phyloP scores from a whole-genome alignment of 92 coral and sea anemone species.

The Nematostella vectensis region DNA sequence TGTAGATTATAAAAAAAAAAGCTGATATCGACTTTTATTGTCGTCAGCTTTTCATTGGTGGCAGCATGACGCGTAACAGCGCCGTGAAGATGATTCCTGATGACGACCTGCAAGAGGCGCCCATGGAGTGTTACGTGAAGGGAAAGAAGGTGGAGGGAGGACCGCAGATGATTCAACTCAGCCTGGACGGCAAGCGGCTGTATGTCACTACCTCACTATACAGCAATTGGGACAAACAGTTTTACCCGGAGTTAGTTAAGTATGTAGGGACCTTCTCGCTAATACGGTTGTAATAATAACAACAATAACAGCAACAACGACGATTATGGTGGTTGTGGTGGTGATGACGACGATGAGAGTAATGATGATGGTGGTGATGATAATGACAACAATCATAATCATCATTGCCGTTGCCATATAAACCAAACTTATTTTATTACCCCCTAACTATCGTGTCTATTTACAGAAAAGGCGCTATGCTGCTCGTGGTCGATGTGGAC shows the following conservation, averaged over 20 bases:
- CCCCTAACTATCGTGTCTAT: not conserved
- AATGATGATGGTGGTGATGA: too few relatives aligned
- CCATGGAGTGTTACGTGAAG: conserved; percentile 65
- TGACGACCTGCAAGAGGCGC: conserved; percentile 76
- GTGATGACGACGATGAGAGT: too few relatives aligned
- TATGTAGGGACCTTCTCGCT: conserved; percentile 25
- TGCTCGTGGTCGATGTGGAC: conserved; percentile 76
- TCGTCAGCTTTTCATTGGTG: conserved; percentile 88
- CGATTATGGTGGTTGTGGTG: too few relatives aligned
- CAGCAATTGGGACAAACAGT: conserved; percentile 97
- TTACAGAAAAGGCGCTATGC: conserved; percentile 90
- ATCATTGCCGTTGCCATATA: too few relatives aligned
- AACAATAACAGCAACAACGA: too few relatives aligned
- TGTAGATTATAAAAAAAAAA: too few relatives aligned
- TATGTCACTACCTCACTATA: conserved; percentile 86
- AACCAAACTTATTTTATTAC: too few relatives aligned
- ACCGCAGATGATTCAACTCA: conserved; percentile 95
- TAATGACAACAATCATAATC: too few relatives aligned
- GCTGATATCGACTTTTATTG: too few relatives aligned
- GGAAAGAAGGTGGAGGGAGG: conserved; percentile 94
- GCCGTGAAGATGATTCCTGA: conserved; percentile 82
- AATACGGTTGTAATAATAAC: too few relatives aligned
- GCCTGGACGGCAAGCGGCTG: conserved; percentile 93
- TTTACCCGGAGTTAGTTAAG: conserved; percentile 85
- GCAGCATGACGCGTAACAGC: conserved; percentile 82